phyloP scores from a whole-genome alignment of 2,797 vertebrate species.

The Microcaecilia unicolor region DNA sequence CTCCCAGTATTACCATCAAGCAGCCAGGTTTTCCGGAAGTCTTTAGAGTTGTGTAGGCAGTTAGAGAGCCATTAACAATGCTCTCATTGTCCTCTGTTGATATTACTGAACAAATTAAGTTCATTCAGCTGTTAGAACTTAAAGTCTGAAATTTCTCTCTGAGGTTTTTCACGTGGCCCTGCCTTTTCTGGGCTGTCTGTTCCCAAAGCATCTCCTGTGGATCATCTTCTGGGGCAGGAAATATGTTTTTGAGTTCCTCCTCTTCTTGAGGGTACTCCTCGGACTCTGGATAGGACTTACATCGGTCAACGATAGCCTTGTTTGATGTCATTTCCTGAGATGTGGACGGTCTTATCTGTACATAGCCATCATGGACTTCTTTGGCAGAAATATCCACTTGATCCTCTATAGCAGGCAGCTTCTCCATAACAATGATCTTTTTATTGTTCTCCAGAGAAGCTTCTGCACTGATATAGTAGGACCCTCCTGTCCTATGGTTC shows the following conservation, averaged over 20 bases:
- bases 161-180: constrained; percentile 75
- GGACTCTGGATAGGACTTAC: constrained; percentile 59
- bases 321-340: constrained; percentile 67
- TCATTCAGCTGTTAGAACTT: constrained; percentile 51
- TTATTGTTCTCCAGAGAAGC: constrained; percentile 41
- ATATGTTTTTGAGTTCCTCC: constrained; percentile 1
- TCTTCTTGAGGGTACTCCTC: constrained; percentile 54
- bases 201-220: constrained; percentile 13
- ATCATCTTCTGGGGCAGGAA: background rate
- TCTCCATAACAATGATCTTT: constrained; percentile 65
- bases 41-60: too few species aligned
- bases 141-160: constrained; percentile 84
- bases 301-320: constrained; percentile 60
- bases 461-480: constrained; percentile 40
- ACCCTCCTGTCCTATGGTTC: background rate
- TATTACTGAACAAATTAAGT: too few species aligned
- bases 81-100: too few species aligned
- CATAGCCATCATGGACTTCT: constrained; percentile 25
- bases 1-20: too few species aligned
- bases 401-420: constrained; percentile 7
- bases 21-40: too few species aligned
- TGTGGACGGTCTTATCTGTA: constrained; percentile 71
- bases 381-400: background rate
- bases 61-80: too few species aligned
- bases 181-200: constrained; percentile 42